Base-by-base conservation (phyloP, 1,140 invertebrate genomes). In the Orchesella cincta region DNA sequence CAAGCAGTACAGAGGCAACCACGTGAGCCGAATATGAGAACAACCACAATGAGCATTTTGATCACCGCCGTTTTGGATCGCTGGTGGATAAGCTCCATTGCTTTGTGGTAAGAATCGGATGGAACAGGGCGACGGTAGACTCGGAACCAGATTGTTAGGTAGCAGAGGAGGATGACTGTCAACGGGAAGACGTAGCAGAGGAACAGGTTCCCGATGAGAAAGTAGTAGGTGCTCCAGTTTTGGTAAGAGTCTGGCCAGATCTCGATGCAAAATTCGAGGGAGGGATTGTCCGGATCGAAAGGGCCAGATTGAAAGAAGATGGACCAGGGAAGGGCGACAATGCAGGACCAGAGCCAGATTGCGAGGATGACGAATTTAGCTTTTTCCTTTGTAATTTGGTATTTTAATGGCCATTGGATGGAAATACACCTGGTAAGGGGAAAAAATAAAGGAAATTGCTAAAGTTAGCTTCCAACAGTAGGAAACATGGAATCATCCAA, bases 1-100 rank as follows among this genome's bases (percentile, higher is more conserved):
- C n/a, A n/a, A n/a, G n/a, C n/a, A n/a, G 84, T 92, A 92, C 0
- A 92, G 85, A 1, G 91, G 91, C 29, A 90, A 83, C 91, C 91
- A 92, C 16, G 89, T 90, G 1, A 90, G 1, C 89, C 87, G 83
- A 92, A 92, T 0, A 90, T 84, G 2, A 90, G 82, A 0, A 91
- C 88, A 1, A 92, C 90, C 0, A 89, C 86, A 1, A 90, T 82
- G 74, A 92, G 83, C 90, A 92, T 92, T 83, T 90, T 90, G 74
- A 91, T 85, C 1, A 90, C 89, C 78, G 86, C 85, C 1, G 88
- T 83, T 83, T 88, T 81, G 23, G 80, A 81, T 51, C 35, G 76
- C 54, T 81, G 71, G 46, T 81, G 80, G 35, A 81, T 79, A 29
- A 81, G 64, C 29, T 78, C 80, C 8, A 79, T 77, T n/a, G 8